Evolutionary conservation across 2,797 vertebrate genomes (phyloP), one percentile per base, ranked within the genome.

Genomic region (Falco novaeseelandiae): DNA sequence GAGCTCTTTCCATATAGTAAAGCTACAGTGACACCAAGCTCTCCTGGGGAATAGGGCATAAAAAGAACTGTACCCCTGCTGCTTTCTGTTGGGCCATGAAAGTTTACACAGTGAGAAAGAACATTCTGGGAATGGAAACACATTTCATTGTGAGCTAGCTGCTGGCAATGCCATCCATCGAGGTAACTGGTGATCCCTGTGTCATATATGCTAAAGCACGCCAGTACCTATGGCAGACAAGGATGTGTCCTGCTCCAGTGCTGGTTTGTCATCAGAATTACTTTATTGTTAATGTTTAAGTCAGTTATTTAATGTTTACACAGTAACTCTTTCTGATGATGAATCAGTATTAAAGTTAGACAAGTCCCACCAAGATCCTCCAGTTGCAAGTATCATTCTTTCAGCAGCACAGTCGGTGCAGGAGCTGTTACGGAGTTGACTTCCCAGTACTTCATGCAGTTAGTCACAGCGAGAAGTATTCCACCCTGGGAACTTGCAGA

Each of bases 101-200:
- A 81, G 91, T 94, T 94, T 97, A 92, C 86, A 52, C 55, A 81
- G 89, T 92, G 87, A 96, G 67, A 90, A 83, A 83, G 83, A 81
- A 54, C 63, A 65, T 61, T 44, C 61, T 27, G 65, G 87, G 84
- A 92, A 89, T 55, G 80, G 85, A 93, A 96, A 46, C 57, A 76
- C 67, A 58, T 92, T 85, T 79, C 57, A 34, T 59, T 38, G 58
- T 90, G 67, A 76, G 74, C 79, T 93, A 87, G 79, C 80, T 94
- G 94, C 89, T 97, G 82, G 65, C 79, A 65, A 6, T 81, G 52
- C 27, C 90, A 87, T 94, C 95, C 32, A 3, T 40, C 27, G 21
- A 85, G 96, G 90, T 81, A 58, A 76, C 88, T 69, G 80, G 78
- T 70, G 76, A 83, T 83, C 36, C 72, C 72, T 21, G 36, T 62